phyloP scores from a whole-genome alignment of 2,113 vertebrate species.

The Choloepus hoffmanni region DNA sequence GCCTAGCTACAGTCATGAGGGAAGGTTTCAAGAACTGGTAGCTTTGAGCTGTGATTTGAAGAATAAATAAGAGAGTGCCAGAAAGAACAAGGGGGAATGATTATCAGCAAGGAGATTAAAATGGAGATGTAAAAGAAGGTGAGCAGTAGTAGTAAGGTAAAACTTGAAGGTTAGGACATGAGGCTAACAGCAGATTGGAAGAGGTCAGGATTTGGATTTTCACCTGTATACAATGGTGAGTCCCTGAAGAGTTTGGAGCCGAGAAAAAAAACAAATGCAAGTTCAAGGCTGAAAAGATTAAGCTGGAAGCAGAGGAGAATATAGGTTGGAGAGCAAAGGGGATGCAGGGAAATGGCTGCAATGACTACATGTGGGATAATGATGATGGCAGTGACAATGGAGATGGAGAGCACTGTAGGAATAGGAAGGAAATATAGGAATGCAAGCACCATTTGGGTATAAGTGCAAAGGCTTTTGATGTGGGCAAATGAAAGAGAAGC shows the following conservation, averaged over 20 bases:
- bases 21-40: not conserved
- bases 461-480: not conserved
- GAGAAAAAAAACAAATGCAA: not conserved
- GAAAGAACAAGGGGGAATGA: not conserved
- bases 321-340: not conserved
- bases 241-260: not conserved
- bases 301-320: not conserved
- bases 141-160: not conserved
- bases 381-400: fast-evolving
- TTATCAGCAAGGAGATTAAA: not conserved
- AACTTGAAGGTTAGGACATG: not conserved
- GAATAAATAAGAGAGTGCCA: not conserved
- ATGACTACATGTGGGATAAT: not conserved
- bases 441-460: too few species aligned
- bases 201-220: not conserved
- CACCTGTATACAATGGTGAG: not conserved
- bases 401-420: not conserved
- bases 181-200: not conserved
- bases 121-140: not conserved
- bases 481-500: not conserved
- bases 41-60: not conserved
- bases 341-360: too few species aligned
- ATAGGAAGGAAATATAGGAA: not conserved
- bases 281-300: not conserved
- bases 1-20: not conserved